A percentile compares a stretch with the other conserved stretches of the same genome.
Evolutionary conservation across 35 echinoderm and acorn worm genomes (phyloP).

Genomic region (Holothuria glaberrima): DNA sequence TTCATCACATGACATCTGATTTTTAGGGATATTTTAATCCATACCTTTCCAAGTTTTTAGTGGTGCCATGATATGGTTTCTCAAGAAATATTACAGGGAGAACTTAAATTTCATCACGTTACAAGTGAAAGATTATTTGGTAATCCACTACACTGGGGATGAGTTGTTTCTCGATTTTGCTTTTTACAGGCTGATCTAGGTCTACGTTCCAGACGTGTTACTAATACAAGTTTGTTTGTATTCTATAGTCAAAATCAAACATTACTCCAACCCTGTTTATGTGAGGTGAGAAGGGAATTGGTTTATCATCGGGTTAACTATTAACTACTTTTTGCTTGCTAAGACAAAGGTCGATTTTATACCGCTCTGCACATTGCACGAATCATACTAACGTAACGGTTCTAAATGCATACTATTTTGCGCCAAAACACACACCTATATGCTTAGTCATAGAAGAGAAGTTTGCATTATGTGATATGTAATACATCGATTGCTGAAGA

Average conservation of each 20-base stretch:
- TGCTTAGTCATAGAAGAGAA: background rate
- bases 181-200: too few species aligned
- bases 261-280: constrained; percentile 13
- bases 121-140: too few species aligned
- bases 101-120: background rate
- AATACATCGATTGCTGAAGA: background rate
- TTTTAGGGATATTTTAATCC: too few species aligned
- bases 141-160: too few species aligned
- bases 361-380: background rate
- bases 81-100: too few species aligned
- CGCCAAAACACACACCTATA: background rate
- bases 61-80: too few species aligned
- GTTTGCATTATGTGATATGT: background rate
- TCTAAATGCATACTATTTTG: background rate
- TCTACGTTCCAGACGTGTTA: constrained; percentile 30
- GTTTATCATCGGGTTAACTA: background rate
- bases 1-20: too few species aligned
- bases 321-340: constrained; percentile 41
- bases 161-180: too few species aligned
- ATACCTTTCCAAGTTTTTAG: too few species aligned
- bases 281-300: background rate
- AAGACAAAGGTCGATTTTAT: constrained; percentile 50
- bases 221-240: constrained; percentile 21
- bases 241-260: background rate
- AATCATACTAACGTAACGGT: constrained; percentile 21